phyloP scores from a whole-genome alignment of 2,113 vertebrate species.

The Psilopsiagon aurifrons region DNA sequence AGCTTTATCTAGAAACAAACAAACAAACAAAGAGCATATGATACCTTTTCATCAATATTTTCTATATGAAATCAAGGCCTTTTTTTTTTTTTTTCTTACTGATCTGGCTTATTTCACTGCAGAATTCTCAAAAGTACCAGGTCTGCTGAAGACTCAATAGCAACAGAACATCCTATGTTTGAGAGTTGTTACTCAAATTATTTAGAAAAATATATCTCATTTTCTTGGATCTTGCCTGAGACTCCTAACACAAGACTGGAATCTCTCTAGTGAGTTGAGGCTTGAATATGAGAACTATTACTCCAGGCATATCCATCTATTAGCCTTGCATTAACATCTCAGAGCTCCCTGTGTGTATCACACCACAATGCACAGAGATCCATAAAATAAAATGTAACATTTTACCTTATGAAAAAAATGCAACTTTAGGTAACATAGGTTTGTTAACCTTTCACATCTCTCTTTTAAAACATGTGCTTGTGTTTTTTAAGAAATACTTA shows the following conservation, averaged over 20 bases:
- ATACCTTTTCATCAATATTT: not conserved
- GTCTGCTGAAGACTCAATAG: not conserved
- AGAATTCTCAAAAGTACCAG: not conserved
- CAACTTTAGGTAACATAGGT: not conserved
- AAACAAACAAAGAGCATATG: not conserved
- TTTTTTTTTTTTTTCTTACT: not conserved
- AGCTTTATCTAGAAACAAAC: not conserved
- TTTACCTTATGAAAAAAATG: not conserved
- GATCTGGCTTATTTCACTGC: not conserved
- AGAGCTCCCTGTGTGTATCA: not conserved
- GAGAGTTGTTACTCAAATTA: not conserved
- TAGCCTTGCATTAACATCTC: not conserved
- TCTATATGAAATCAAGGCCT: not conserved
- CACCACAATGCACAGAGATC: not conserved
- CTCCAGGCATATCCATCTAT: not conserved
- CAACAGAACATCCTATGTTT: not conserved
- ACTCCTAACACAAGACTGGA: not conserved
- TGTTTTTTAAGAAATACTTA: not conserved
- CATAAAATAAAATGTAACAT: not conserved
- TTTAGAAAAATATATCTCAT: slow-evolving; percentile 1
- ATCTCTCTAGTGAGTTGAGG: not conserved
- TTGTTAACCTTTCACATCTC: not conserved
- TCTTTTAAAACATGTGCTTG: not conserved
- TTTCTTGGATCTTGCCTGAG: not conserved
- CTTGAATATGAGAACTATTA: not conserved